Base-by-base conservation (phyloP, 2,888 invertebrate genomes). In the Eilema sororculum region DNA sequence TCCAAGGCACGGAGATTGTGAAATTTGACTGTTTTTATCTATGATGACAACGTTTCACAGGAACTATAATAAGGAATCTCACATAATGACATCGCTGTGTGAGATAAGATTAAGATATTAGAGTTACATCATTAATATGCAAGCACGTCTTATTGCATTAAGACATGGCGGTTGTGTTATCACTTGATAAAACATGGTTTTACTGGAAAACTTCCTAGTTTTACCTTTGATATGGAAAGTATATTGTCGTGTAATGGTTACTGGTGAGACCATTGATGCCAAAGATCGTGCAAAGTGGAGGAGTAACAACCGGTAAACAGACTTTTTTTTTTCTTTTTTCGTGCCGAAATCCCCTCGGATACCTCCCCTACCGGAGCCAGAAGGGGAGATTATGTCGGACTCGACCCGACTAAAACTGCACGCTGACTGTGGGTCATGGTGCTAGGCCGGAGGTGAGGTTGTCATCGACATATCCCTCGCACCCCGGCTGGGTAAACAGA, bases 121-220 rank as follows among this genome's bases (percentile, higher is more conserved):
- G 16, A 59, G 25, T 67, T 16, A 61, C 33, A 60, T 67, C 52
- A 56, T 56, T 46, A 52, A 67, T 30, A 61, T 72, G 73, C 71
- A 72, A 68, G 67, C 61, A 61, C 61, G 61, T 67, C 20, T 16
- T 30, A 16, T 67, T 25, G 46, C 8, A 37, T 67, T 67, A 22
- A 46, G 59, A 46, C 28, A 67, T 60, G 41, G 1, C 12, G 20
- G 58, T 22, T 20, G 12, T 57, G 22, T 24, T 24, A 57, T 52
- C 30, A 9, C 20, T 28, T 10, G 25, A 63, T 63, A 41, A 16
- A 63, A 30, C 52, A 52, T 52, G 52, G 52, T 52, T n/a, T 52
- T 9, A n/a, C 52, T 52, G 9, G 8, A 52, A n/a, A n/a, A 52
- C n/a, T 52, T 52, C 52, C 52, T 52, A n/a, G 52, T 52, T 0